A percentile compares a stretch with the other conserved stretches of the same genome.
Conservation (phyloP, 1,140 invertebrate species). For the Asobara japonica region DNA sequence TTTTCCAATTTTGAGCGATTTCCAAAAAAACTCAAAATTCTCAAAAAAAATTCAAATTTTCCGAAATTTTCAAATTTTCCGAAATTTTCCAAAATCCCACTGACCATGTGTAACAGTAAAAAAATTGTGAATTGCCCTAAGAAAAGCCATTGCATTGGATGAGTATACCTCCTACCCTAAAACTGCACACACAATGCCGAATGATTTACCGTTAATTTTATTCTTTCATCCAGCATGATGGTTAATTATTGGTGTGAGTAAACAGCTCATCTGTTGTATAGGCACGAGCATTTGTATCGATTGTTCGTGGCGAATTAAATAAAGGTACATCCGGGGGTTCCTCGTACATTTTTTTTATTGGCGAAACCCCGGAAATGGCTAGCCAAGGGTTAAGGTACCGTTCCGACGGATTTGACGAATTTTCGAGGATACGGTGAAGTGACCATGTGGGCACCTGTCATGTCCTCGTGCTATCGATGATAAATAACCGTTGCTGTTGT, state of each 20-base stretch:
- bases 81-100: too few species aligned
- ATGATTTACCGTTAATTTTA: background rate
- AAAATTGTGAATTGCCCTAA: background rate
- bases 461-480: background rate
- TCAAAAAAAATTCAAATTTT: too few species aligned
- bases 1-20: too few species aligned
- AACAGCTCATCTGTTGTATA: background rate
- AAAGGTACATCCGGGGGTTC: background rate
- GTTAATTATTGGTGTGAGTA: background rate
- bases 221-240: background rate
- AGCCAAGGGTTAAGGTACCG: conserved; percentile 9
- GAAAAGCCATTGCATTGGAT: background rate
- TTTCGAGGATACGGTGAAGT: background rate
- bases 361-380: conserved; percentile 1
- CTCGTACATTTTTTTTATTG: background rate
- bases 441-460: conserved; percentile 4
- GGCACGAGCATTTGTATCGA: conserved; percentile 2
- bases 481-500: conserved; percentile 8
- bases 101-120: too few species aligned
- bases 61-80: too few species aligned
- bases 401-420: background rate
- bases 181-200: background rate
- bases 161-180: background rate
- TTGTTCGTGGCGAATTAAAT: conserved; percentile 8
- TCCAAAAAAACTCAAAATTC: too few species aligned